Evolutionary conservation across 2,113 vertebrate species (phyloP).

Genomic region (Cochlearius cochlearius): DNA sequence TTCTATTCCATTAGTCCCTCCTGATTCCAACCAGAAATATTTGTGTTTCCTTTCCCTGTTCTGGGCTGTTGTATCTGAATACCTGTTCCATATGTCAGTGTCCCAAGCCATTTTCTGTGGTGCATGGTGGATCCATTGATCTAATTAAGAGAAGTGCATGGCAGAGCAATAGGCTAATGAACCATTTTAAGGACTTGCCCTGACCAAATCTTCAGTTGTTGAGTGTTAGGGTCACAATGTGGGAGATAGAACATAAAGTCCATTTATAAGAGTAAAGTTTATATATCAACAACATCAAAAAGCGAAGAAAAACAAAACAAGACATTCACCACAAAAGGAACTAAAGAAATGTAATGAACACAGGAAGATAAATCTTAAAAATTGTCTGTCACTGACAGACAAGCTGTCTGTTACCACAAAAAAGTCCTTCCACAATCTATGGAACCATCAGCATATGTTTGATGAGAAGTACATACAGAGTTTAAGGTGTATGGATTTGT

Average conservation of each 20-base stretch:
- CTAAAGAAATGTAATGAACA: neutral
- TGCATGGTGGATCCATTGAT: neutral
- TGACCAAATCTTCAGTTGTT: neutral
- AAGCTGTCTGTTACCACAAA: neutral
- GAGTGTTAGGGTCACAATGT: neutral
- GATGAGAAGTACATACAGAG: neutral
- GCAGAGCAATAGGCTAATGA: neutral
- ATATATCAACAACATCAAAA: neutral
- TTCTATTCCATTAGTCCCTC: neutral
- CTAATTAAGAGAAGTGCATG: neutral
- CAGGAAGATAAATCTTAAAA: neutral
- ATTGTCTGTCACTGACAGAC: neutral
- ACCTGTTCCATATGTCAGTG: neutral
- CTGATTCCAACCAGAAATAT: neutral
- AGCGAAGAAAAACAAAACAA: neutral
- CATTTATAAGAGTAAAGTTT: neutral
- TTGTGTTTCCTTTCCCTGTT: neutral
- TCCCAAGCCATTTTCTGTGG: neutral
- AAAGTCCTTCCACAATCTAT: neutral
- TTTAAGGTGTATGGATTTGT: neutral
- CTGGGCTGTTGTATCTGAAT: neutral
- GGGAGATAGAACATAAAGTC: neutral
- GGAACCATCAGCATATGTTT: neutral
- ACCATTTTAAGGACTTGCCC: neutral
- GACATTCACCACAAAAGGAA: neutral